Base-by-base conservation (phyloP, 53 echinoderm and acorn worm species). In the Crossaster papposus region DNA sequence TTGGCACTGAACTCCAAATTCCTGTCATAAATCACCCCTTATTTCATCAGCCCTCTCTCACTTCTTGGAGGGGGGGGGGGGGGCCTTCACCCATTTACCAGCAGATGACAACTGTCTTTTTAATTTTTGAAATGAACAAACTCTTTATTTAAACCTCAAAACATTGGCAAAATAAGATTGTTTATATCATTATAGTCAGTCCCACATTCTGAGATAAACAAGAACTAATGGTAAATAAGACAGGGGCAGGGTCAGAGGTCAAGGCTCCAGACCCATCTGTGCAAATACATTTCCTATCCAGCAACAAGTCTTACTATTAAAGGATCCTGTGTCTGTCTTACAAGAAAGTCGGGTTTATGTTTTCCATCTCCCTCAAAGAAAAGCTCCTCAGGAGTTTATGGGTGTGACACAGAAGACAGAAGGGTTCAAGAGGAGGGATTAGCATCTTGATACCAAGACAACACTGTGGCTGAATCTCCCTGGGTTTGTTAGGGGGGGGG, bases 371-470 rank as follows among this genome's bases (percentile, higher is more conserved):
- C 78, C 51, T 26, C 38, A 20, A 37, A 36, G 14, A 24, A 82
- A 65, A 29, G 63, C 82, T 68, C 65, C 82, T 68, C n/a, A 23
- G 51, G 82, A 36, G 68, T 82, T 65, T 70, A 82, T 78, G 30
- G 30, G 50, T 64, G 26, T 81, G 70, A 70, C 70, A 70, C 82
- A 65, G 38, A 65, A 37, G 51, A 78, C 38, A 82, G 65, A 65
- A 82, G 82, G 22, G 65, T 82, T 82, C 82, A 68, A 82, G 82
- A 64, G 51, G 51, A 13, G 74, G 50, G 78, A 51, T 44, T 44
- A 51, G 44, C 36, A n/a, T 11, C 15, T 2, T 6, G 51, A 35
- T 44, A 51, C n/a, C 6, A 15, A 17, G 82, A 4, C 55, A 14
- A 22, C 20, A 28, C 68, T 68, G 22, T 4, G 52, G 28, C 79